phyloP scores from a whole-genome alignment of 2,113 vertebrate genomes.

The Pedetes capensis region DNA sequence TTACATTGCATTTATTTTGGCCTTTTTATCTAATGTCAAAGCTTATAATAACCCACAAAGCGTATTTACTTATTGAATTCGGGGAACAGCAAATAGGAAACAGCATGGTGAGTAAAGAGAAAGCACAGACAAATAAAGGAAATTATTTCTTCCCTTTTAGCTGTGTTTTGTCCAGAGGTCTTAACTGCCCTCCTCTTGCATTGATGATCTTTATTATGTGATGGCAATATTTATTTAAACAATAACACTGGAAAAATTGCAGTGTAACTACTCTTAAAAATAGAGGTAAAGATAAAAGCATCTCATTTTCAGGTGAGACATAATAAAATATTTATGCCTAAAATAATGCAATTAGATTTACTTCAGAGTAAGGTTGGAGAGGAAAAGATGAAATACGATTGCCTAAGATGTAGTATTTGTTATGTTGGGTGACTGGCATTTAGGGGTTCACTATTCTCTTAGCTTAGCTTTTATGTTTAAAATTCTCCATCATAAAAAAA shows the following conservation, averaged over 20 bases:
- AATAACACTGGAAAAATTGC: neutral
- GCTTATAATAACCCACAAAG: neutral
- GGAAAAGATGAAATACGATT: neutral
- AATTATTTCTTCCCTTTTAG: neutral
- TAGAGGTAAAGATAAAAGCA: neutral
- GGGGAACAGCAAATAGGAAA: neutral
- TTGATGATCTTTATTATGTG: neutral
- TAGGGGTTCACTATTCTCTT: neutral
- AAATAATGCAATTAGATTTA: neutral
- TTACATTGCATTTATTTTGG: neutral
- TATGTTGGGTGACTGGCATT: neutral
- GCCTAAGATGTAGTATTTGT: neutral
- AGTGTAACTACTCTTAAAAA: neutral
- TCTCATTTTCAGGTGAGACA: neutral
- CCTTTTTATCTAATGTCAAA: neutral
- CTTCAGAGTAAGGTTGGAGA: neutral
- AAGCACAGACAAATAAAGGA: neutral
- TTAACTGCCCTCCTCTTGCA: neutral
- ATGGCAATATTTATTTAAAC: neutral
- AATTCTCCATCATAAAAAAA: neutral
- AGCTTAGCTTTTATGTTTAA: neutral
- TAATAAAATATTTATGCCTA: conserved; percentile 14
- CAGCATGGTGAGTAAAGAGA: neutral
- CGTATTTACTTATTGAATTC: neutral
- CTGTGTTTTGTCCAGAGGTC: neutral